These are phyloP conservation scores for Leucosticte australis DNA, from an alignment of 2,113 vertebrate species.

Conservation along the genomic window DNA sequence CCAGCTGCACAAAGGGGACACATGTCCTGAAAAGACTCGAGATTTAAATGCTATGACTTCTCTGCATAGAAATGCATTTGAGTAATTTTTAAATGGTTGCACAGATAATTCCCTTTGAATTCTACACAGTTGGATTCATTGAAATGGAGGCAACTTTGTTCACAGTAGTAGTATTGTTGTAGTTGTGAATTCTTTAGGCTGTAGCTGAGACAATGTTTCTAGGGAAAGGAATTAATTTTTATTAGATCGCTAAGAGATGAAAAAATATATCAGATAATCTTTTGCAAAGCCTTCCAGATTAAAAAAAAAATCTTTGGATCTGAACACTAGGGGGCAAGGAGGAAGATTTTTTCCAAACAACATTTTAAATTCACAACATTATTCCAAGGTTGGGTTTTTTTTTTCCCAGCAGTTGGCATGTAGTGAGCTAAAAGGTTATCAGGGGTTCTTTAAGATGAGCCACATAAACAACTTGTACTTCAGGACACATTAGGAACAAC, in stretches of 20 bases:
- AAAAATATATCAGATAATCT: neutral
- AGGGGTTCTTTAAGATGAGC: neutral
- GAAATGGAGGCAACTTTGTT: constrained; percentile 37
- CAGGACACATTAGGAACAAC: neutral
- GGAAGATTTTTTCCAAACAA: neutral
- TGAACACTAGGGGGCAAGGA: neutral
- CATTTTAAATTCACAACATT: neutral
- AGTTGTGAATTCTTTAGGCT: constrained; percentile 23
- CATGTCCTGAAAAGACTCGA: neutral
- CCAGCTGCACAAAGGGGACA: constrained; percentile 20
- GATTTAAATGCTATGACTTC: constrained; percentile 38
- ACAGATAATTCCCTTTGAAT: constrained; percentile 35
- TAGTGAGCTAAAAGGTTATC: neutral
- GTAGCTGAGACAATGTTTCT: neutral
- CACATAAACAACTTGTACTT: neutral
- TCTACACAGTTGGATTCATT: neutral
- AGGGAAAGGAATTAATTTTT: neutral
- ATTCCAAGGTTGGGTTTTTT: neutral
- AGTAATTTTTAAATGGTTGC: constrained; percentile 38
- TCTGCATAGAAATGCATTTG: constrained; percentile 26
- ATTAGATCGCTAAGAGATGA: neutral
- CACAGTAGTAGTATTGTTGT: constrained; percentile 19
- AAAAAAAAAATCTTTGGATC: neutral
- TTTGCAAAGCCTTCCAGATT: neutral
- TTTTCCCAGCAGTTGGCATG: neutral